Conservation (phyloP, 2,888 invertebrate species). For the Synergus umbraculus region DNA sequence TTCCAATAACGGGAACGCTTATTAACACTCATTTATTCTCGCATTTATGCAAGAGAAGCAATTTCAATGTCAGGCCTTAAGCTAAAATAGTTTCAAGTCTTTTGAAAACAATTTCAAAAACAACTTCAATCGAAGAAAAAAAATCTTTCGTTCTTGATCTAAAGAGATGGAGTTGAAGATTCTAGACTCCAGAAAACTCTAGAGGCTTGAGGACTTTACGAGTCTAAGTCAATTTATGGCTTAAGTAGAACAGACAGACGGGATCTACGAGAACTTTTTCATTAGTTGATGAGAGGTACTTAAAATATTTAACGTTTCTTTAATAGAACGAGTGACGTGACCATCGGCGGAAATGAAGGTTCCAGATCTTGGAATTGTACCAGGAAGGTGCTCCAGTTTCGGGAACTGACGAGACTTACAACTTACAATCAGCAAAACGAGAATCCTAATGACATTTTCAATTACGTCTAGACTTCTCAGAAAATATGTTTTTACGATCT, state of each 20-base stretch:
- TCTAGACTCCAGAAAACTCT: neutral
- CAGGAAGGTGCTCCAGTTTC: neutral
- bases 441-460: neutral
- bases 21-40: neutral
- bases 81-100: neutral
- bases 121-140: neutral
- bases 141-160: neutral
- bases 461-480: neutral
- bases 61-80: neutral
- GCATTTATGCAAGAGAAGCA: slow-evolving; percentile 3
- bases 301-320: slow-evolving; percentile 8
- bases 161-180: neutral
- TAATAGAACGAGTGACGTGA: neutral
- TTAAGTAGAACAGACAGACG: neutral
- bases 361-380: slow-evolving; percentile 7
- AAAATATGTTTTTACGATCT: neutral
- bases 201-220: neutral
- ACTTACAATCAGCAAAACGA: slow-evolving; percentile 1
- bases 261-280: neutral
- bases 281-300: slow-evolving; percentile 3
- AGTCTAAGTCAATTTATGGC: slow-evolving; percentile 1
- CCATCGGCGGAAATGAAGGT: neutral
- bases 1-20: neutral
- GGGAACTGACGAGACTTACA: neutral
- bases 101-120: neutral